Evolutionary conservation across 1,140 invertebrate genomes (phyloP), one percentile per base, ranked within the genome.

Genomic region (Diachasmimorpha longicaudata): DNA sequence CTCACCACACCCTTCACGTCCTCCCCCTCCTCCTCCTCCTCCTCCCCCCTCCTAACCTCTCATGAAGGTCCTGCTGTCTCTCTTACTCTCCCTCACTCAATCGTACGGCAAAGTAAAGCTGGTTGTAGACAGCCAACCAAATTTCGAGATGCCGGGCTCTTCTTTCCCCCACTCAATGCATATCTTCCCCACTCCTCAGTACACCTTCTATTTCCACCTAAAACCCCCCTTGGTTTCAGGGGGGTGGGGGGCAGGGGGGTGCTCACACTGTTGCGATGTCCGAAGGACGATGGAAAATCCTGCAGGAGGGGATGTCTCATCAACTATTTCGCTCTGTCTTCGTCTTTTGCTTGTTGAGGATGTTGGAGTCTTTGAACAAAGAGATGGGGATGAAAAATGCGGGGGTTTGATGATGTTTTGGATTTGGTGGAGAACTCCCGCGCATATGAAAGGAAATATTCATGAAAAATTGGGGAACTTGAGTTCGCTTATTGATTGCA

Each of bases 61-160:
- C n/a, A n/a, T n/a, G n/a, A n/a, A n/a, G n/a, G 39, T 44, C 77
- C 74, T 72, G 68, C 36, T n/a, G 23, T 36, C 52, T 66, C 55
- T 19, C 31, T 44, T 37, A 55, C 77, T 63, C 70, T 39, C 31
- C 6, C 31, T 6, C 31, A 6, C 31, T 31, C 39, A 66, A 23
- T 67, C 73, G 73, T 75, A 58, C 74, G 44, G 72, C 69, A 77
- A 72, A 69, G 72, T 69, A 77, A 72, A 69, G 79, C 78, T 79
- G 74, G 71, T 81, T 80, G 78, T 78, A 85, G 81, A 85, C 83
- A 84, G 78, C 86, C 86, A 87, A 87, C 86, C 86, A 87, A 87
- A 87, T 87, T 79, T 79, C 75, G 82, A 86, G 84, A 86, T 79
- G 76, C 81, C 81, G 77, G 77, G 72, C 79, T 70, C 78, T 82